Conservation (phyloP, 2,797 vertebrate species). For the Paguma larvata region DNA sequence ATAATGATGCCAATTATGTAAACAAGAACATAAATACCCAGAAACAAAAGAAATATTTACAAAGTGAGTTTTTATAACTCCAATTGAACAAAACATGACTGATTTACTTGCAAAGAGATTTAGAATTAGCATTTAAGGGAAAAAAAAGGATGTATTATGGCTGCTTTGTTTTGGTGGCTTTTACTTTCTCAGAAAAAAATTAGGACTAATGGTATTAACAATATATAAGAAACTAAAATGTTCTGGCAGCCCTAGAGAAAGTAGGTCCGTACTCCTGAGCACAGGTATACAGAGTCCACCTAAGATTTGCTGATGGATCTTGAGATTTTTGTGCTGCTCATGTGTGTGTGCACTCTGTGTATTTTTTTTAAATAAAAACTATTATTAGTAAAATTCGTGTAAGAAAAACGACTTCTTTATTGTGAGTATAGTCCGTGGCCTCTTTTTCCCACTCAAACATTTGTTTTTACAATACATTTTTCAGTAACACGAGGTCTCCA, state of each 20-base stretch:
- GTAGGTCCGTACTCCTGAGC: neutral
- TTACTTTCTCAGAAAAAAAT: slow-evolving; percentile 27
- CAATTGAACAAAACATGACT: neutral
- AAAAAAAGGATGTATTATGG: neutral
- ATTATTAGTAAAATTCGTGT: slow-evolving; percentile 30
- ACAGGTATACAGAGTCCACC: neutral
- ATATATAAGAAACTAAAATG: neutral
- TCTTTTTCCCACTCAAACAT: neutral
- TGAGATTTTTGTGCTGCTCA: neutral
- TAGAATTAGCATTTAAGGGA: neutral
- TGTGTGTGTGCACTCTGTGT: accelerated
- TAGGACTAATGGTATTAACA: neutral
- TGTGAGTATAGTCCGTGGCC: neutral
- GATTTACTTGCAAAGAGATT: slow-evolving; percentile 15
- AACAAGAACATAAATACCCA: neutral
- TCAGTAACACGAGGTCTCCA: neutral
- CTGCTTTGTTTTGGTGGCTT: neutral
- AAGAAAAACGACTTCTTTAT: slow-evolving; percentile 40
- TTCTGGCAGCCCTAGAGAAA: neutral
- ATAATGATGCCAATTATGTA: neutral
- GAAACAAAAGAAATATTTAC: neutral
- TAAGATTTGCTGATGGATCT: neutral
- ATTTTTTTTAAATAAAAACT: neutral
- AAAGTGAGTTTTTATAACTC: slow-evolving; percentile 18
- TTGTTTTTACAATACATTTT: neutral